Percentiles rank a stretch among this genome's conserved stretches.
Conservation (phyloP, 2,797 vertebrate genomes). For the Molossus molossus region DNA sequence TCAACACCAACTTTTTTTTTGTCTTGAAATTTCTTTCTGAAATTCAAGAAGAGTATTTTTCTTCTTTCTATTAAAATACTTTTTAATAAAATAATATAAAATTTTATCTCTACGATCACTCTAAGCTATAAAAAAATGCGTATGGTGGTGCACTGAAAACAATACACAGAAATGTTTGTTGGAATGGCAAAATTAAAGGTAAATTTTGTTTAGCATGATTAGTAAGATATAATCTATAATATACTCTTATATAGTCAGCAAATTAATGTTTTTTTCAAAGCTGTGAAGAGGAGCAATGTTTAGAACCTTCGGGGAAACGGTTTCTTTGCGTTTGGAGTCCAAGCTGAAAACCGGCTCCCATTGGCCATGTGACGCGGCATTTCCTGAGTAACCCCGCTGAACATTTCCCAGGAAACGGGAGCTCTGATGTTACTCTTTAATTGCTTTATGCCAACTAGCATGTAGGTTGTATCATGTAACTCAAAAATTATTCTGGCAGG, state of each 20-base stretch:
- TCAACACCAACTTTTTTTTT: neutral
- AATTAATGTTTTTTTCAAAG: neutral
- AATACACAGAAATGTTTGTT: neutral
- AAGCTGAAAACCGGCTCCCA: slow-evolving; percentile 42
- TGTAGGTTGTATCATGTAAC: neutral
- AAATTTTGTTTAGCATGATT: neutral
- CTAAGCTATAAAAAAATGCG: slow-evolving; percentile 36
- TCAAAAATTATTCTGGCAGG: slow-evolving; percentile 11
- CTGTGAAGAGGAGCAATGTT: neutral
- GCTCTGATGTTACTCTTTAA: neutral
- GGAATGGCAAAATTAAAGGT: neutral
- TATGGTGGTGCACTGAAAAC: neutral
- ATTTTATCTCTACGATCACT: neutral
- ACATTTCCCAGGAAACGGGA: neutral
- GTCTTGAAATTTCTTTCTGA: slow-evolving; percentile 19
- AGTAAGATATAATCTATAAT: neutral
- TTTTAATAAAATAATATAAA: slow-evolving; percentile 36
- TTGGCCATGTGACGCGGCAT: neutral
- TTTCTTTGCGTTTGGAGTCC: slow-evolving; percentile 36
- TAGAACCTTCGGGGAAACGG: neutral
- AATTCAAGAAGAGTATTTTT: slow-evolving; percentile 3
- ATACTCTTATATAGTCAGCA: neutral
- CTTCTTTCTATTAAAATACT: slow-evolving; percentile 16
- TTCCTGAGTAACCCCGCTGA: slow-evolving; percentile 9
- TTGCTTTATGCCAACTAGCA: neutral